Percentiles rank a stretch among this genome's conserved stretches.
phyloP scores from a whole-genome alignment of 1,140 invertebrate species.

The Oppia nitens region DNA sequence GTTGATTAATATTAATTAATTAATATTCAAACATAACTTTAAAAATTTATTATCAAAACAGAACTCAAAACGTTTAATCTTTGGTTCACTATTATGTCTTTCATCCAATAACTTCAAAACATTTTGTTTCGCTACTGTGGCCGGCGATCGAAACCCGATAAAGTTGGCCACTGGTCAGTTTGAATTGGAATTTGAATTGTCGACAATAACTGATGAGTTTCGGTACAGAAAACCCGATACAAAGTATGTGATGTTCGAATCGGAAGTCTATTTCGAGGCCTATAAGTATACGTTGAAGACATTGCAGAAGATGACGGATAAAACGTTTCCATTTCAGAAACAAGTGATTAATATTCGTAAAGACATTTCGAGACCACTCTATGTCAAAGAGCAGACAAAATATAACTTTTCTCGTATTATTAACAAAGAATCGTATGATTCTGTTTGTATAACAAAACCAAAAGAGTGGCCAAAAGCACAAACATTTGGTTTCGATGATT shows the following conservation, averaged over 20 bases:
- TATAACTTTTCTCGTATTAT: background rate
- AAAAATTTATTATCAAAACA: background rate
- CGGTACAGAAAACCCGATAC: background rate
- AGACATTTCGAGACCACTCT: background rate
- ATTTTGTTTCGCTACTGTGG: conserved; percentile 46
- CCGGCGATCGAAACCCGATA: conserved; percentile 34
- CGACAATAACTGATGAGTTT: background rate
- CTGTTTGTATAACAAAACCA: background rate
- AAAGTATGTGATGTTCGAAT: background rate
- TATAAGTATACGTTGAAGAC: conserved; percentile 31
- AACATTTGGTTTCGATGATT: conserved; percentile 22
- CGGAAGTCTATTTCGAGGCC: conserved; percentile 31
- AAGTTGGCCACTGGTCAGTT: conserved; percentile 16
- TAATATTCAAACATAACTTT: no score
- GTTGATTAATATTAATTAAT: background rate
- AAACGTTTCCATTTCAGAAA: conserved; percentile 23
- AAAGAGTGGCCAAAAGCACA: background rate
- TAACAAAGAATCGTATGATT: background rate
- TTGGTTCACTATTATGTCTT: conserved; percentile 52
- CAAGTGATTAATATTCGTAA: conserved; percentile 1
- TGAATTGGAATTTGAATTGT: background rate
- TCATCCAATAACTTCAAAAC: conserved; percentile 46
- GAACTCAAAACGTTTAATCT: conserved; percentile 36
- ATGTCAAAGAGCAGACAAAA: background rate
- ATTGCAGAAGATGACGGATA: conserved; percentile 23